phyloP scores from a whole-genome alignment of 2,113 vertebrate genomes.

The Myiagra hebetior region DNA sequence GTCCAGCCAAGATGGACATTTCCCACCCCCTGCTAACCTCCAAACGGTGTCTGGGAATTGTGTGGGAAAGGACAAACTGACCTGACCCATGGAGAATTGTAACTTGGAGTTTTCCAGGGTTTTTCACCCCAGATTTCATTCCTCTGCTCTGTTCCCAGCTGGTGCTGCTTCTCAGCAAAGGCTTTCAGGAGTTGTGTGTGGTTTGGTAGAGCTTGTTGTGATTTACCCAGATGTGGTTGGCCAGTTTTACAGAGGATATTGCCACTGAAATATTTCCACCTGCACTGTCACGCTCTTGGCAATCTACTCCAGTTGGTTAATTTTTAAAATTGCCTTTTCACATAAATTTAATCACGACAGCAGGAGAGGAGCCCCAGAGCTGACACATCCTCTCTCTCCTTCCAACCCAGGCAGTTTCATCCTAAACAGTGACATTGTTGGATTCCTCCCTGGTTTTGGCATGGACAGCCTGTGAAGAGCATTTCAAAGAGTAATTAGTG shows the following conservation, averaged over 20 bases:
- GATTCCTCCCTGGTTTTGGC: not conserved
- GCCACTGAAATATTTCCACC: not conserved
- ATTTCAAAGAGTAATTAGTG: not conserved
- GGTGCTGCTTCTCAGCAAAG: not conserved
- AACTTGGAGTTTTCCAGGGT: not conserved
- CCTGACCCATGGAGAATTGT: not conserved
- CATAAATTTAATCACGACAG: not conserved
- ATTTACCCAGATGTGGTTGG: not conserved
- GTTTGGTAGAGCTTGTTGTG: not conserved
- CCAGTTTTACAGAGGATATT: not conserved
- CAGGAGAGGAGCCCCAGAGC: not conserved
- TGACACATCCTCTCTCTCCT: not conserved
- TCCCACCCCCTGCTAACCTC: not conserved
- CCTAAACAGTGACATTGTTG: not conserved
- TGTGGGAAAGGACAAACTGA: not conserved
- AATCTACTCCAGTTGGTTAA: not conserved
- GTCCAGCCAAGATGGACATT: not conserved
- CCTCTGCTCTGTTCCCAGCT: not conserved
- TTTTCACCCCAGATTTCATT: not conserved
- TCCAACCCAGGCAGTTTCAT: not conserved
- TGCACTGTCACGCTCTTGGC: not conserved
- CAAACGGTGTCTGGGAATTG: not conserved
- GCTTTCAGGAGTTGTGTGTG: accelerated
- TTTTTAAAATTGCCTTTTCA: not conserved
- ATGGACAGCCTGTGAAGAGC: not conserved